Percentiles rank a stretch among this genome's conserved stretches.
phyloP scores from a whole-genome alignment of 2,797 vertebrate species.

The Poeciliopsis gracilis region DNA sequence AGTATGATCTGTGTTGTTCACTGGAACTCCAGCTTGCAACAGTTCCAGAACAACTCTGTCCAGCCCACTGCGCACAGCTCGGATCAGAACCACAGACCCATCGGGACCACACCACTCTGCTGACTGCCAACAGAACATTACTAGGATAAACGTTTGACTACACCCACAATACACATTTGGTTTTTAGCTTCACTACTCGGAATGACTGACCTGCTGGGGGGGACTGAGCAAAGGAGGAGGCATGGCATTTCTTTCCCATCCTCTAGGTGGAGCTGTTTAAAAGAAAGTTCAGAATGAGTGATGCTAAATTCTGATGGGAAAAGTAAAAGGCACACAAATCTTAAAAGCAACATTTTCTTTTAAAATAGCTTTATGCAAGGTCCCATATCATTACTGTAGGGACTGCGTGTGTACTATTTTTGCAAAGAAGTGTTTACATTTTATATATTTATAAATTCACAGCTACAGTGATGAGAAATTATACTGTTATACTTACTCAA shows the following conservation, averaged over 20 bases:
- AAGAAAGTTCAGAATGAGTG: background rate
- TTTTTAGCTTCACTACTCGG: background rate
- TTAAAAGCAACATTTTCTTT: background rate
- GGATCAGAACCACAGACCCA: slow-evolving; percentile 89
- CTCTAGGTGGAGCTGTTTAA: slow-evolving; percentile 76
- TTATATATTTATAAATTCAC: background rate
- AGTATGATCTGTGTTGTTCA: slow-evolving; percentile 89
- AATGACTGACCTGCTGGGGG: slow-evolving; percentile 74
- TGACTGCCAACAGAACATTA: slow-evolving; percentile 55
- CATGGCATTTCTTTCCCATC: slow-evolving; percentile 80
- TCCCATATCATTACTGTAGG: background rate
- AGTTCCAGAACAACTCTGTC: slow-evolving; percentile 90
- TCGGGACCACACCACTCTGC: slow-evolving; percentile 86
- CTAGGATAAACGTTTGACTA: background rate
- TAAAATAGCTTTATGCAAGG: background rate
- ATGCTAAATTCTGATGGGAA: background rate
- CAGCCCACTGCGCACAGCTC: slow-evolving; percentile 87
- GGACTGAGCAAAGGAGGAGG: slow-evolving; percentile 77
- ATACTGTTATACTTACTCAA: background rate
- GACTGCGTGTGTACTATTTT: background rate
- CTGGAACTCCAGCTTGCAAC: slow-evolving; percentile 86
- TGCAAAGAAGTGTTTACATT: background rate
- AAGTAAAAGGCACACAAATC: background rate
- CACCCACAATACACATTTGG: rapidly evolving
- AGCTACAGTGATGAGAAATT: background rate